Evolutionary conservation across 1,140 invertebrate species (phyloP).

Genomic region (Leptinotarsa lineolata): DNA sequence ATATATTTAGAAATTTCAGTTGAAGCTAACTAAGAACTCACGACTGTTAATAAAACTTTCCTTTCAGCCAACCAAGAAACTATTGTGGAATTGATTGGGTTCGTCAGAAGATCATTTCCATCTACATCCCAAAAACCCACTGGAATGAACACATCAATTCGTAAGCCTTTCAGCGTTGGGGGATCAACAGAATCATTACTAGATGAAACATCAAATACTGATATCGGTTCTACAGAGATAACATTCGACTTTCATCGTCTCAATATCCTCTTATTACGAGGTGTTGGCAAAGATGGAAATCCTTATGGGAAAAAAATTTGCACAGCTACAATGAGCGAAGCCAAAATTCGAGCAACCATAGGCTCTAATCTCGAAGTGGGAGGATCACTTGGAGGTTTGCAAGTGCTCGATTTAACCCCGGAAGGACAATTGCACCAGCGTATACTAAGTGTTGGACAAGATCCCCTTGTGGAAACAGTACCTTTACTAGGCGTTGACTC

Average conservation of each 20-base stretch:
- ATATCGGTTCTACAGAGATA: constrained; percentile 67
- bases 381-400: constrained; percentile 88
- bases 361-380: constrained; percentile 71
- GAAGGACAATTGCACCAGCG: constrained; percentile 82
- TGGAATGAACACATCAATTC: constrained; percentile 12
- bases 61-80: constrained; percentile 89
- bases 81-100: constrained; percentile 88
- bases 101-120: constrained; percentile 76
- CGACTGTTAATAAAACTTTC: neutral
- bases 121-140: constrained; percentile 49
- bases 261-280: constrained; percentile 83
- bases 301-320: constrained; percentile 86
- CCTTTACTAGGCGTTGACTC: constrained; percentile 61
- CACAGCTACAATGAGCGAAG: constrained; percentile 88
- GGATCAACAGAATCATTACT: constrained; percentile 42
- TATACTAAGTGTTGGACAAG: constrained; percentile 83
- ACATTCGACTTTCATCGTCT: constrained; percentile 91
- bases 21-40: too few relatives aligned
- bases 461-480: constrained; percentile 64
- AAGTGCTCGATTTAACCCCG: constrained; percentile 86
- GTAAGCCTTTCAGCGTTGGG: constrained; percentile 25
- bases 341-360: constrained; percentile 85
- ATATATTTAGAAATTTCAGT: too few relatives aligned
- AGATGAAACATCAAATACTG: constrained; percentile 40
- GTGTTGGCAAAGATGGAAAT: constrained; percentile 72